Percentiles rank a stretch among this genome's conserved stretches.
phyloP scores from a whole-genome alignment of 2,113 vertebrate species.

The Etheostoma spectabile region DNA sequence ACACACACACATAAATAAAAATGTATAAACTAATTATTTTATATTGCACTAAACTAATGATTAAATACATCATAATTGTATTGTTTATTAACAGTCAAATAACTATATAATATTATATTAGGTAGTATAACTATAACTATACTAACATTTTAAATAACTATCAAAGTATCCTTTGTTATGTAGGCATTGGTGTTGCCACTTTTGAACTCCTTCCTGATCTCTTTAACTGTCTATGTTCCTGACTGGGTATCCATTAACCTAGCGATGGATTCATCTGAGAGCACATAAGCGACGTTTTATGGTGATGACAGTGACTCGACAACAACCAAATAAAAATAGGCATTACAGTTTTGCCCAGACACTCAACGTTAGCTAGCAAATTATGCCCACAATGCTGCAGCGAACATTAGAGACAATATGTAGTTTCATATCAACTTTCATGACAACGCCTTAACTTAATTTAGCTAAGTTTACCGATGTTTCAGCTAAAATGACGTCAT shows the following conservation, averaged over 20 bases:
- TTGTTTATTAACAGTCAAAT: too few species aligned
- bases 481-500: background rate
- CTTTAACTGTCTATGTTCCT: background rate
- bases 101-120: too few species aligned
- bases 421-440: background rate
- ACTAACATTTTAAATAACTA: too few species aligned
- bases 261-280: background rate
- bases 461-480: background rate
- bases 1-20: too few species aligned
- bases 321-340: background rate
- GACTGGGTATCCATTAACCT: constrained; percentile 1
- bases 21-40: too few species aligned
- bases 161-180: too few species aligned
- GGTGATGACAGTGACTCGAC: background rate
- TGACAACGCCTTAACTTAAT: background rate
- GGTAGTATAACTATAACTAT: too few species aligned
- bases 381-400: too few species aligned
- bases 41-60: too few species aligned
- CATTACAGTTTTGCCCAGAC: background rate
- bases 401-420: background rate
- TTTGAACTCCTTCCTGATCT: background rate
- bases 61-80: too few species aligned
- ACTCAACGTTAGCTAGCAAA: background rate
- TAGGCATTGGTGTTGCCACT: too few species aligned
- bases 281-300: background rate